Evolutionary conservation across 2,888 invertebrate genomes (phyloP), one percentile per base, ranked within the genome.

Genomic region (Ormyrus nitidulus): DNA sequence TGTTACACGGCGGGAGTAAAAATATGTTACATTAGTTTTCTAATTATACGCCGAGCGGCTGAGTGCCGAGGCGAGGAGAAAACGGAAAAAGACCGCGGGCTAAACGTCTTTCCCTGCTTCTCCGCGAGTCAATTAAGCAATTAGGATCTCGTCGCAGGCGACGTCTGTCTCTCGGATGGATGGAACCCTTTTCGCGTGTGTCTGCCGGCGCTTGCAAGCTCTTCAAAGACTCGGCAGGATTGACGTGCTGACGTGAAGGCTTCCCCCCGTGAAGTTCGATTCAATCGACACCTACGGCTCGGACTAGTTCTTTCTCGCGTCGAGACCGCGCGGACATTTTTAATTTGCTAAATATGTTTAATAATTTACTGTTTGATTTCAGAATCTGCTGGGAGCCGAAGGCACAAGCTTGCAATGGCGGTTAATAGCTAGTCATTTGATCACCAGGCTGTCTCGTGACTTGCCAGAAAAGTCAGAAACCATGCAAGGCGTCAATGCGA

Each of bases 341-440:
- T 11, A 9, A 64, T 64, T 53, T 48, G 34, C 11, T 19, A 68
- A 11, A 19, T 66, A n/a, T 58, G n/a, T 58, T 58, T 58, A 11
- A 58, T 62, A 19, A 66, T 10, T 34, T 9, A 11, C 3, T 56
- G 69, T 10, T 54, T 19, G 51, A 0, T 81, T 89, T n/a, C 91
- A 95, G 95, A 94, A 94, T 85, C 93, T 95, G 8, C 92, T 98
- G 79, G 95, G 95, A 46, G 95, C 95, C 11, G 97, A 97, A 91
- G 96, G 96, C 0, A 95, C 95, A 48, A 96, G 96, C 5, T 91
- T 97, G 58, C 97, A 97, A 90, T 96, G 97, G 91, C 93, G 97
- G 0, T 96, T 97, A 85, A 96, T 97, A 71, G 94, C 96, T 54
- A 95, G 96, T 79, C 94, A 96, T 87, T 92, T 97, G 75, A 93